phyloP scores from a whole-genome alignment of 2,113 vertebrate species.

The Nesogale talazaci region DNA sequence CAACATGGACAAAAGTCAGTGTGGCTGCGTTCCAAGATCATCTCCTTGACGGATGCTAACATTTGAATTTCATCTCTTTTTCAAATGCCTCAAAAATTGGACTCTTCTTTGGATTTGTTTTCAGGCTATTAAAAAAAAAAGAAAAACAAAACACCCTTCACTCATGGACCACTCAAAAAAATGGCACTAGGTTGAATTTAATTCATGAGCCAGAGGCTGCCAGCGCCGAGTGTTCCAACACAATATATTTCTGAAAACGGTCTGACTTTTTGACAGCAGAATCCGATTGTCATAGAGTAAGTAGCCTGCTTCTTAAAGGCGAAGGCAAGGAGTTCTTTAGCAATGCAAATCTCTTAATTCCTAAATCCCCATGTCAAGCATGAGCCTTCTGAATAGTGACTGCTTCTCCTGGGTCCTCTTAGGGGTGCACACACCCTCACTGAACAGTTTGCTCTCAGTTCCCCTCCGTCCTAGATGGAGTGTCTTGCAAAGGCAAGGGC shows the following conservation, averaged over 20 bases:
- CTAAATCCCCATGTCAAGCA: not conserved
- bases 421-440: not conserved
- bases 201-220: not conserved
- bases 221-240: not conserved
- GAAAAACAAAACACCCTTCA: not conserved
- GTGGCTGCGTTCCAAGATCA: not conserved
- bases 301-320: not conserved
- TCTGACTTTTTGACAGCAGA: not conserved
- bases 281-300: not conserved
- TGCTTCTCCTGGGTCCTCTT: not conserved
- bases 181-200: not conserved
- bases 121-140: not conserved
- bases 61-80: not conserved
- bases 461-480: not conserved
- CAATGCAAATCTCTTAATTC: not conserved
- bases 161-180: not conserved
- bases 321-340: not conserved
- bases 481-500: not conserved
- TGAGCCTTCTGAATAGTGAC: not conserved
- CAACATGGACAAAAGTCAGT: not conserved
- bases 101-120: constrained; percentile 19
- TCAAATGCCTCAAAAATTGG: not conserved
- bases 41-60: not conserved
- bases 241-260: constrained; percentile 1
- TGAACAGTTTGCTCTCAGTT: not conserved